These are phyloP conservation scores for Leptosomus discolor DNA, from an alignment of 2,113 vertebrate genomes.

Conservation along the genomic window DNA sequence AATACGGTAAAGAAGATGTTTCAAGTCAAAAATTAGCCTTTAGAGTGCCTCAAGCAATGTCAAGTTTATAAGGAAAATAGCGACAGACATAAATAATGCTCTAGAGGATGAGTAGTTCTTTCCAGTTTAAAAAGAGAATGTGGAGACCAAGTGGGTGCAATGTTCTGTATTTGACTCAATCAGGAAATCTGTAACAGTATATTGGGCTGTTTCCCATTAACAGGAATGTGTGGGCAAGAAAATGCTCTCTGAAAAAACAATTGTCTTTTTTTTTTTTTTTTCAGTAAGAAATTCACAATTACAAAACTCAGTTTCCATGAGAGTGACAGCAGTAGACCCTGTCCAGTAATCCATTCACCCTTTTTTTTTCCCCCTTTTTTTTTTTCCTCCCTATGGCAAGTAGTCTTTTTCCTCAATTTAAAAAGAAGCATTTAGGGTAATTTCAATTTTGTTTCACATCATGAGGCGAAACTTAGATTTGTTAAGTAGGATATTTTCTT, in stretches of 20 bases:
- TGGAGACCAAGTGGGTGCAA: background rate
- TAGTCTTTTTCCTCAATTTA: background rate
- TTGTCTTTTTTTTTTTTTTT: background rate
- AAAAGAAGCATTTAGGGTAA: background rate
- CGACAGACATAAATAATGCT: background rate
- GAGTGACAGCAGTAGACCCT: background rate
- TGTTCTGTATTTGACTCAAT: background rate
- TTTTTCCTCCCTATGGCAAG: background rate
- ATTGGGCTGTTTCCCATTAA: background rate
- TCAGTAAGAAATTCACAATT: background rate
- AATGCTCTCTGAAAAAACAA: background rate
- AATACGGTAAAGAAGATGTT: background rate
- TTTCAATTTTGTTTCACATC: background rate
- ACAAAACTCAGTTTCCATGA: background rate
- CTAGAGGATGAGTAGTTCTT: background rate
- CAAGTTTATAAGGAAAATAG: background rate
- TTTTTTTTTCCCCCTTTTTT: too few species aligned
- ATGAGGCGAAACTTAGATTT: accelerated
- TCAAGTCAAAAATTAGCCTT: background rate
- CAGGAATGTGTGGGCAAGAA: background rate
- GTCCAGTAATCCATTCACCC: background rate
- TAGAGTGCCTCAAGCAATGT: background rate
- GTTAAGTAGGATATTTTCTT: background rate
- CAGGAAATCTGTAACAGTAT: background rate
- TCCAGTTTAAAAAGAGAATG: background rate